Base-by-base conservation (phyloP, 2,888 invertebrate genomes). In the Pollenia griseotomentosa region DNA sequence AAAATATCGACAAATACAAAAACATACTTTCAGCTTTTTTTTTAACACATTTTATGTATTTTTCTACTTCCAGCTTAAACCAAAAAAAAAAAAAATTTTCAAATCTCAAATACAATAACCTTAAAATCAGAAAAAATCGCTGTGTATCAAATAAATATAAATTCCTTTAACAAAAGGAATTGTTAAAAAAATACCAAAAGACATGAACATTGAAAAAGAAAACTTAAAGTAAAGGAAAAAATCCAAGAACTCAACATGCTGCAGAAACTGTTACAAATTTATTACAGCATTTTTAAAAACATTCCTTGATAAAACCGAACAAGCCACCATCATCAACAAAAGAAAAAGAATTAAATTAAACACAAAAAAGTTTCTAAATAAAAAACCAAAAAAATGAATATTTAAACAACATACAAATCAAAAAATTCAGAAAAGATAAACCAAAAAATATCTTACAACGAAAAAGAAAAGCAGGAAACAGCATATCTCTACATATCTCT, bases 261-360 rank as follows among this genome's bases (percentile, higher is more conserved):
- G 79, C 87, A 68, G 61, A 74, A 78, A 77, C 59, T 68, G 51
- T 63, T 87, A 81, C 55, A 81, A 74, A 84, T 74, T 74, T 81
- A 87, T 84, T 78, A 82, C 83, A 74, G 87, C 87, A 87, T 87
- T 84, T 84, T 68, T 53, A 87, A 70, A 82, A 78, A 78, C 87
- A 87, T 87, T 87, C 87, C 87, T 84, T 87, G 81, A 87, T 84
- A 81, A 81, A 63, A 48, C 51, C 70, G 6, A 75, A 63, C 16
- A 44, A 82, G 44, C n/a, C n/a, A 16, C 53, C 33, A 33, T 42
- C 70, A 16, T 16, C 16, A 46, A 33, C 42, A 68, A 75, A 9
- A 44, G 7, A 33, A 48, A 4, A 2, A 80, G 40, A 65, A 40
- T 6, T 16, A 2, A 44, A 19, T 33, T 33, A 68, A 44, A 70